These are phyloP conservation scores for Paracentrotus lividus DNA, from an alignment of 53 echinoderm and acorn worm species.

Conservation along the genomic window DNA sequence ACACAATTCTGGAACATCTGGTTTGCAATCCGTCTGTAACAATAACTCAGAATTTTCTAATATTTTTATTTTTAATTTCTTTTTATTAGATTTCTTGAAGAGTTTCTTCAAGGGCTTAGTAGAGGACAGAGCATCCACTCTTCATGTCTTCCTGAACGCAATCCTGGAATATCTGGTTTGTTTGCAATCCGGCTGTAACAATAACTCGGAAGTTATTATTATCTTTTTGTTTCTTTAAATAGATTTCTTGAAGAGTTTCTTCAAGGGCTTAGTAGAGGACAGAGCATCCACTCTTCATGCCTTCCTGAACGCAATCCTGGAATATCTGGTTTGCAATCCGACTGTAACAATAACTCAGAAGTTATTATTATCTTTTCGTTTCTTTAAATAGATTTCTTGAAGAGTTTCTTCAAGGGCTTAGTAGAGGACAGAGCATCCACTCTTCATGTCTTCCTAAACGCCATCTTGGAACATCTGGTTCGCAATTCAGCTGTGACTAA, in stretches of 20 bases:
- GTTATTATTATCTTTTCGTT: too few species aligned
- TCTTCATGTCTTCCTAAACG: slow-evolving; percentile 79
- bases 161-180: slow-evolving; percentile 79
- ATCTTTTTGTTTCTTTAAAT: too few species aligned
- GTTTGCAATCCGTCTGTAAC: slow-evolving; percentile 79
- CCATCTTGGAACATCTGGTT: slow-evolving; percentile 82
- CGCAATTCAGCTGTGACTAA: slow-evolving; percentile 79
- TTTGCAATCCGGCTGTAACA: slow-evolving; percentile 74
- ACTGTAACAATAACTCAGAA: slow-evolving; percentile 87
- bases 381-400: slow-evolving; percentile 80
- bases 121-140: slow-evolving; percentile 80
- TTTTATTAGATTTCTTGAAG: slow-evolving; percentile 83
- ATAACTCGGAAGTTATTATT: slow-evolving; percentile 91
- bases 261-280: slow-evolving; percentile 82
- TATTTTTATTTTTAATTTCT: too few species aligned
- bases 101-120: slow-evolving; percentile 83
- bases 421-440: slow-evolving; percentile 80
- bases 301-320: slow-evolving; percentile 79
- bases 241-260: slow-evolving; percentile 91
- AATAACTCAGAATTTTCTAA: slow-evolving; percentile 90
- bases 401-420: slow-evolving; percentile 85
- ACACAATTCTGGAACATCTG: too few species aligned
- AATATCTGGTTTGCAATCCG: slow-evolving; percentile 82
- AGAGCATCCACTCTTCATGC: slow-evolving; percentile 81
- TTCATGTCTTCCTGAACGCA: slow-evolving; percentile 82